Conservation (phyloP, 2,797 vertebrate genomes). For the Momotus momota region DNA sequence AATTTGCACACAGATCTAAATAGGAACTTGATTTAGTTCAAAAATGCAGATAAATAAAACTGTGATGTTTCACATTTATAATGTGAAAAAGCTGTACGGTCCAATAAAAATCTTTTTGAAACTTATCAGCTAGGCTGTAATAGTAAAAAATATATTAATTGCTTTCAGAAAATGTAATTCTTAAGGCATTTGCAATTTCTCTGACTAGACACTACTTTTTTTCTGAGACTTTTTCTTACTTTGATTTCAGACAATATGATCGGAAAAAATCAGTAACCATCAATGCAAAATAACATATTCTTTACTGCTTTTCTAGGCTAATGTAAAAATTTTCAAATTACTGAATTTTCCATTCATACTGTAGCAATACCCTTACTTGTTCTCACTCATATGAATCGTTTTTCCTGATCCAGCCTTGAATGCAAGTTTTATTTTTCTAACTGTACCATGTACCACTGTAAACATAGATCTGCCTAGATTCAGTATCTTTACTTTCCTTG, state of each 20-base stretch:
- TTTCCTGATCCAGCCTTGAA: not conserved
- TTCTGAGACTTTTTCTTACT: not conserved
- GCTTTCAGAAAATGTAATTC: not conserved
- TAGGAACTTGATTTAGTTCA: not conserved
- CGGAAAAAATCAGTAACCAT: not conserved
- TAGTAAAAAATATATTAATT: not conserved
- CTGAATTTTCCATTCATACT: not conserved
- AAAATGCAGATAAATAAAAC: not conserved
- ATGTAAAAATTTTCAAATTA: not conserved
- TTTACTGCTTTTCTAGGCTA: not conserved
- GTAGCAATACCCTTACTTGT: not conserved
- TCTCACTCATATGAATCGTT: not conserved
- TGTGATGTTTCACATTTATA: not conserved
- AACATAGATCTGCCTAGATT: not conserved
- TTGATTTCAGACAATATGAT: not conserved
- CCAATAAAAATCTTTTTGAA: not conserved
- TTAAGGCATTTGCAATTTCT: not conserved
- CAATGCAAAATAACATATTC: not conserved
- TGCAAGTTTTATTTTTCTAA: not conserved
- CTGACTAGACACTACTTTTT: not conserved
- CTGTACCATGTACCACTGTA: not conserved
- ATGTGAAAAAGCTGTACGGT: not conserved
- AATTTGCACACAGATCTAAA: not conserved
- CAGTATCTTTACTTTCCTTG: not conserved
- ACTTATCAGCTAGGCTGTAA: not conserved